These are phyloP conservation scores for Corapipo altera DNA, from an alignment of 2,113 vertebrate species.

Conservation along the genomic window DNA sequence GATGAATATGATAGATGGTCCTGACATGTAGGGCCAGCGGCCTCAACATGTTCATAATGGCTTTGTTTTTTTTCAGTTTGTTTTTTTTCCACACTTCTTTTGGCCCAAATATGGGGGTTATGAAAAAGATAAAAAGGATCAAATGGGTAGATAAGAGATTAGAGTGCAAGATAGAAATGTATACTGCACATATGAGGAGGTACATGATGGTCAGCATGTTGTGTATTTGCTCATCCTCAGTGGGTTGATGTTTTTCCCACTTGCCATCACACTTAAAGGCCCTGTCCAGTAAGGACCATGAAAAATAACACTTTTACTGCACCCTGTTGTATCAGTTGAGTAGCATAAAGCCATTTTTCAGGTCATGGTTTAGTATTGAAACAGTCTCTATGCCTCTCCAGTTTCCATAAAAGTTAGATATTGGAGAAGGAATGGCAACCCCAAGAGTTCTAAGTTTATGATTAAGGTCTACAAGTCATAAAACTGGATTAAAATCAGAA, in stretches of 20 bases:
- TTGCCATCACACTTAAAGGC: background rate
- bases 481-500: background rate
- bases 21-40: background rate
- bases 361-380: background rate
- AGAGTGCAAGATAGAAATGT: background rate
- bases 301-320: background rate
- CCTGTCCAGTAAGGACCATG: background rate
- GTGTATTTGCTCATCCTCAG: background rate
- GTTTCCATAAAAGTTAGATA: background rate
- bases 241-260: background rate
- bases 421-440: background rate
- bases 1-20: background rate
- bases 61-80: background rate
- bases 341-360: background rate
- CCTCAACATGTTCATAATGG: background rate
- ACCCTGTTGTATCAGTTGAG: background rate
- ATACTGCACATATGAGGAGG: accelerated
- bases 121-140: background rate
- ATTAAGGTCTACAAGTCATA: background rate
- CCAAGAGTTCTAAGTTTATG: background rate
- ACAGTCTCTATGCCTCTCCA: background rate
- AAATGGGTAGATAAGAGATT: background rate
- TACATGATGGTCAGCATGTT: accelerated
- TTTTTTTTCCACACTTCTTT: background rate
- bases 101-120: background rate